Conservation (phyloP, 1,140 invertebrate species). For the Hylaeus volcanicus region DNA sequence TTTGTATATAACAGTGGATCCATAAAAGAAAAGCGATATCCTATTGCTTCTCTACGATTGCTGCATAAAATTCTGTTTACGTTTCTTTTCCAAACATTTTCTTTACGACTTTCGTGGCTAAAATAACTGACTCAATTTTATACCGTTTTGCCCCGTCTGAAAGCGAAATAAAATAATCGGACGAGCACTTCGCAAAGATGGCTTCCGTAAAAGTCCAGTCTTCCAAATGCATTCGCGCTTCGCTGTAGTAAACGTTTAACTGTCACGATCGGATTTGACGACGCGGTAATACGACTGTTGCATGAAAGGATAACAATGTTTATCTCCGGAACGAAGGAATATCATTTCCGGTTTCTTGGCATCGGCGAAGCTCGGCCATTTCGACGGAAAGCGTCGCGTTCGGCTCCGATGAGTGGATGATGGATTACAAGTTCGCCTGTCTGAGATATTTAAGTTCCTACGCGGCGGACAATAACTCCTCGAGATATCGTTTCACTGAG, state of each 20-base stretch:
- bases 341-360: neutral
- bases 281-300: neutral
- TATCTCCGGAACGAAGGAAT: neutral
- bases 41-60: neutral
- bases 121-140: neutral
- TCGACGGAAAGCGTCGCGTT: neutral
- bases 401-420: neutral
- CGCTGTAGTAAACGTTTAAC: neutral
- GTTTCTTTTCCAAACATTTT: neutral
- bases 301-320: neutral
- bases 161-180: neutral
- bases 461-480: conserved; percentile 42
- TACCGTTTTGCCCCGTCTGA: neutral
- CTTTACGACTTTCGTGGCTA: neutral
- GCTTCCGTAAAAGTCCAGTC: neutral
- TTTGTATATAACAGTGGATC: too few relatives aligned
- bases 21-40: neutral
- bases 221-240: neutral
- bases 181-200: neutral
- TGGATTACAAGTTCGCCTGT: conserved; percentile 5
- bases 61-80: neutral
- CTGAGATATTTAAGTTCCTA: conserved; percentile 46
- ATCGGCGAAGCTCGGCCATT: neutral
- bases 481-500: conserved; percentile 21
- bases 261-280: neutral